These are phyloP conservation scores for Clarias magur DNA, from an alignment of 2,113 vertebrate species.

Conservation along the genomic window DNA sequence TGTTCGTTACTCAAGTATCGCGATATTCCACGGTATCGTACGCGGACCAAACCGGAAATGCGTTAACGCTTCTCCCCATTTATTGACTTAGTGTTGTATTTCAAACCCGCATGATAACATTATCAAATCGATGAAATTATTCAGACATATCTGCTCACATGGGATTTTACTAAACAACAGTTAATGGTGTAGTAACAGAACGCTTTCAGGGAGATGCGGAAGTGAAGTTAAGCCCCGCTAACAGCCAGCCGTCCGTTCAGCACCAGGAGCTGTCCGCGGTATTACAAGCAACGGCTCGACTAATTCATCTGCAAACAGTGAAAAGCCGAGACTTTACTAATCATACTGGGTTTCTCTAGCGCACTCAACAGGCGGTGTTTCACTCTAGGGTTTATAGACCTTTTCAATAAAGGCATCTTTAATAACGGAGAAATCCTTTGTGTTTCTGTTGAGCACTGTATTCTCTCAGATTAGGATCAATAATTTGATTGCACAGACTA, in stretches of 20 bases:
- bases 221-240: neutral
- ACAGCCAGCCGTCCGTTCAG: neutral
- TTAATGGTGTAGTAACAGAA: neutral
- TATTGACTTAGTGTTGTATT: constrained; percentile 10
- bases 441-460: neutral
- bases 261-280: constrained; percentile 25
- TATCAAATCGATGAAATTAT: neutral
- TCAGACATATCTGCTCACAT: too few species aligned
- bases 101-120: neutral
- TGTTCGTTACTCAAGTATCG: neutral
- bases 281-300: neutral
- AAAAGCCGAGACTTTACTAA: neutral
- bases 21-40: neutral
- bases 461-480: neutral
- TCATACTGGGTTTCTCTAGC: neutral
- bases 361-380: neutral
- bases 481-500: too few species aligned
- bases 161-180: neutral
- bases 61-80: neutral
- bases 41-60: neutral
- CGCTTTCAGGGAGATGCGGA: neutral
- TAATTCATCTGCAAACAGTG: neutral
- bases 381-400: neutral
- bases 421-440: neutral
- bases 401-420: too few species aligned